Evolutionary conservation across 2,113 vertebrate species (phyloP), one percentile per base, ranked within the genome.

Genomic region (Alethe castanea): DNA sequence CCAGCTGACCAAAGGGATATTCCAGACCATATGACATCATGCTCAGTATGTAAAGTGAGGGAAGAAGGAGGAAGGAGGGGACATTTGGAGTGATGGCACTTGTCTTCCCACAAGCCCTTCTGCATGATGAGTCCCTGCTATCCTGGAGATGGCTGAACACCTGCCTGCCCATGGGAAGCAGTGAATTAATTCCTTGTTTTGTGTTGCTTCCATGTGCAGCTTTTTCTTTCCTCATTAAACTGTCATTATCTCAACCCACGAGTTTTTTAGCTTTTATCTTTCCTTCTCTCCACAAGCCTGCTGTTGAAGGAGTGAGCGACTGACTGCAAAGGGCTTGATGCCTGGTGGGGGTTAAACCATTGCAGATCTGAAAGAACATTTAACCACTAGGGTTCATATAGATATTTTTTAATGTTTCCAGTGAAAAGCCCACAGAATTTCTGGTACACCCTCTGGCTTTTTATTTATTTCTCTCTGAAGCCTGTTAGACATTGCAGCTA

Each of bases 41-140:
- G 17, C 3, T 82, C 20, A 67, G 24, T 14, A 10, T 29, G 11
- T 11, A 40, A 35, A 24, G 8, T 10, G 17, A 7, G 24, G 24
- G 12, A 52, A 74, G 24, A 47, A 67, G 19, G 23, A 59, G 23
- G n/a, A 60, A 47, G 20, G 22, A 56, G 42, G 40, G 4, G 7
- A n/a, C 29, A 67, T 47, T 31, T 26, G 38, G 54, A 48, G 29
- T 35, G 35, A 19, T 26, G 54, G 25, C 0, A 0, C 7, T 47
- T 47, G 40, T 76, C 20, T 47, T 76, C 40, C 20, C 25, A 13
- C 8, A 29, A 52, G 35, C 14, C 1, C 1, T 52, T 65, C 50
- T 1, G 3, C 9, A 4, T 59, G 23, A 33, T 44, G 36, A 12
- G 23, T 3, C 16, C 14, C n/a, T 53, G 45, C 7, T 47, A 2